Base-by-base conservation (phyloP, 2,113 vertebrate species). In the Trachemys scripta region DNA sequence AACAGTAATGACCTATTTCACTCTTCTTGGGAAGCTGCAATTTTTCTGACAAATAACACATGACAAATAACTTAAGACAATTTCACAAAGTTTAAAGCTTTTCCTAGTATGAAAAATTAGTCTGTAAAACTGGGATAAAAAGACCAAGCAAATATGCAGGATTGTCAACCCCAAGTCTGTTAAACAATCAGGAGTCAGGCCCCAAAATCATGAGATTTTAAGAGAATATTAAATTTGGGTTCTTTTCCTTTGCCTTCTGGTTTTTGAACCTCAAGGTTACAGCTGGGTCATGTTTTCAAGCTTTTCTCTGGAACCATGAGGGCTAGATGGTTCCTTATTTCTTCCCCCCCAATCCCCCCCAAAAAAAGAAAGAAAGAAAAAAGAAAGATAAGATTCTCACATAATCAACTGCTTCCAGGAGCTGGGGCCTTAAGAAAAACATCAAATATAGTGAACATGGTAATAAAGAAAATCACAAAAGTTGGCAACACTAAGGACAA, bases 1-100 rank as follows among this genome's bases (percentile, higher is more conserved):
- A 75, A 76, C 65, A 83, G 57, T 91, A 90, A 72, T 25, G 86
- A 88, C 56, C 88, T 35, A 56, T 56, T 17, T 84, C 9, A 3
- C 51, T 87, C 94, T 82, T 72, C 51, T 76, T n/a, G 49, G 57
- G 57, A 90, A 85, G 45, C 19, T 84, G 57, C 69, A 79, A 0
- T 6, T 27, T 80, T 59, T 93, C 81, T 50, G 65, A 6, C 47
- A 47, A 2, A 11, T 47, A 84, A 10, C 27, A 47, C 0, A 0
- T 6, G 81, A 50, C 35, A 53, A 57, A 85, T 38, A 49, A 69
- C 49, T 56, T 42, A 3, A 47, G 84, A 25, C n/a, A 82, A n/a
- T 0, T 27, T 29, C 2, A 62, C 62, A 50, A 56, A 90, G 90
- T 72, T 27, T 8, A 3, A 1, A 12, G 12, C 49, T 45, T 19